Evolutionary conservation across 1,140 invertebrate species (phyloP), one percentile per base, ranked within the genome.

Genomic region (Heliconius himera): DNA sequence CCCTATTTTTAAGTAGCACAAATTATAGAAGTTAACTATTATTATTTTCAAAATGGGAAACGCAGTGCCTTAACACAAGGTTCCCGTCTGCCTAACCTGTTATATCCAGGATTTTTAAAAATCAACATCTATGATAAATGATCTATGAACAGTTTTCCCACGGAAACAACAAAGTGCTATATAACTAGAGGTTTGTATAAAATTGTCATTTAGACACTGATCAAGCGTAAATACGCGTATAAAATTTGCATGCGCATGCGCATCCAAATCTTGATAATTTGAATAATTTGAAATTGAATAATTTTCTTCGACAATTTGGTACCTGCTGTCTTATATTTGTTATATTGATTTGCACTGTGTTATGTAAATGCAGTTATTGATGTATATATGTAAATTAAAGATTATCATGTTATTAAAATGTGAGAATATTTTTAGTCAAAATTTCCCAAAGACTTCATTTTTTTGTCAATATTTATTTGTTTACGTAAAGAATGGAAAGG

Each of bases 171-270:
- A 60, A 79, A 78, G 73, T 73, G 73, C 66, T 56, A 75, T 70
- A 72, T 49, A 72, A 83, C 77, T 87, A 89, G 87, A 84, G 86
- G 86, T 89, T 86, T 89, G 91, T 89, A 93, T 93, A 93, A 93
- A 92, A 86, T 87, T 81, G 85, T 86, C 91, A 90, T 93, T 93
- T 91, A 85, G 82, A 81, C 84, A 79, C 83, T 83, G 85, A 90
- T 89, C 84, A 83, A 80, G 81, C 70, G 81, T 85, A 88, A 93
- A 91, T 89, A 81, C 8, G 80, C 75, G 77, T 83, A 82, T 83
- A 77, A 77, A 82, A 88, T 91, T 91, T 89, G 88, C 90, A 91
- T 90, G 81, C 74, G 84, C 3, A 56, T 56, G n/a, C 8, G 79
- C 74, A 75, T 79, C 29, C 56, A 76, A 76, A 77, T 79, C 73